Base-by-base conservation (phyloP, 2,113 vertebrate species). In the Sinocyclocheilus rhinocerous region DNA sequence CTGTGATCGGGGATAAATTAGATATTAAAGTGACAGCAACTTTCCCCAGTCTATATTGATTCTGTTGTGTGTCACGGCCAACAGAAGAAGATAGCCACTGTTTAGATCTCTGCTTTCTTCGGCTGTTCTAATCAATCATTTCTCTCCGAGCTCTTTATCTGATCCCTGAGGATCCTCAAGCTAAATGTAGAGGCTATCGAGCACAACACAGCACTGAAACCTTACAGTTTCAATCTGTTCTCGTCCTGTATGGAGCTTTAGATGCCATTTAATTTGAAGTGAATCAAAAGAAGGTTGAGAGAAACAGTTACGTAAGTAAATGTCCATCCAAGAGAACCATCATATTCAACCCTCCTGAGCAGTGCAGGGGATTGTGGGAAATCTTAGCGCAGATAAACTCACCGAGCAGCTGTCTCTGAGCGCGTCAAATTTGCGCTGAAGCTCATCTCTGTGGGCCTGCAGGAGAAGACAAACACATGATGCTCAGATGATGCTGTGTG, bases 341-440 rank as follows among this genome's bases (percentile, higher is more conserved):
- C 61, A 24, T 63, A 4, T 4, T 63, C 1, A 24, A 73, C 24
- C 26, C 8, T 10, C 6, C 3, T 10, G 70, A 24, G 22, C 39
- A 24, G 13, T 1, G 24, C 78, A 81, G 36, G 36, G 57, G 39
- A 24, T 81, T 81, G 36, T 81, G 78, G 59, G 78, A 15, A 80
- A 80, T 61, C 11, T 20, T 9, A 33, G 24, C 2, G 16, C 10
- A 65, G 20, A 22, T 36, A 16, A 15, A 0, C 13, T 1, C 15
- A 20, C 98, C 91, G 98, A 98, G 93, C 98, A 99, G 95, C 98
- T 99, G 95, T 98, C 98, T 94, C 98, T 96, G 92, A 99, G 96
- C 90, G 97, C 97, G 91, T 99, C 98, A 95, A 99, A 99, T 94
- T 99, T 99, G 92, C 96, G 97, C 93, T 99, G 98, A 95, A 99